Evolutionary conservation across 2,113 vertebrate species (phyloP).

Genomic region (Diphyllodes magnificus): DNA sequence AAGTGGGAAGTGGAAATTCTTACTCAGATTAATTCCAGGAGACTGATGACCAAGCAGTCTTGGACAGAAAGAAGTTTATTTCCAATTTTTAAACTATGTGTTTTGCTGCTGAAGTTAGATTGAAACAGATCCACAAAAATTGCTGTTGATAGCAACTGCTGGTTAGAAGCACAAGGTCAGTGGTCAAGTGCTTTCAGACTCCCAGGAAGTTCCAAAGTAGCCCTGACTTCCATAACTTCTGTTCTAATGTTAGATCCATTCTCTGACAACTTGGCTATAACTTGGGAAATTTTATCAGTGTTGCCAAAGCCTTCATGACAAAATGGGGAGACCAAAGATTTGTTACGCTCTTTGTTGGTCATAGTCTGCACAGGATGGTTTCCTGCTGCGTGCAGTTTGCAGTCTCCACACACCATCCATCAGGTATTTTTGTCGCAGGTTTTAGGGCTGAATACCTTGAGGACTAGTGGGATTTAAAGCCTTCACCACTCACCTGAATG

Average conservation of each 20-base stretch:
- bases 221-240: background rate
- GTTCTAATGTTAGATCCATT: background rate
- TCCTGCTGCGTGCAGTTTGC: background rate
- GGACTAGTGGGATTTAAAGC: background rate
- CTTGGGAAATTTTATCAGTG: background rate
- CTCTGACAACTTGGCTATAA: slow-evolving; percentile 16
- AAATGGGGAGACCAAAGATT: background rate
- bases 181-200: slow-evolving; percentile 42
- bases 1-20: slow-evolving; percentile 37
- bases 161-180: slow-evolving; percentile 42
- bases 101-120: slow-evolving; percentile 46
- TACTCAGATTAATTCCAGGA: slow-evolving; percentile 37
- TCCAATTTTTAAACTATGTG: slow-evolving; percentile 40
- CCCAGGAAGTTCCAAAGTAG: slow-evolving; percentile 37
- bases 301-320: slow-evolving; percentile 11
- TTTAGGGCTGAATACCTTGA: background rate
- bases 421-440: background rate
- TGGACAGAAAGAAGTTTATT: slow-evolving; percentile 42
- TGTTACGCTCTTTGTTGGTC: background rate
- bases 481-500: background rate
- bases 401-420: background rate
- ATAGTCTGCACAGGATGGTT: background rate
- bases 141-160: slow-evolving; percentile 38
- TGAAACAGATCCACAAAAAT: slow-evolving; percentile 56
- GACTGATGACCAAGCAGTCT: slow-evolving; percentile 54